Evolutionary conservation across 2,888 invertebrate genomes (phyloP), one percentile per base, ranked within the genome.

Genomic region (Deilephila porcellus): DNA sequence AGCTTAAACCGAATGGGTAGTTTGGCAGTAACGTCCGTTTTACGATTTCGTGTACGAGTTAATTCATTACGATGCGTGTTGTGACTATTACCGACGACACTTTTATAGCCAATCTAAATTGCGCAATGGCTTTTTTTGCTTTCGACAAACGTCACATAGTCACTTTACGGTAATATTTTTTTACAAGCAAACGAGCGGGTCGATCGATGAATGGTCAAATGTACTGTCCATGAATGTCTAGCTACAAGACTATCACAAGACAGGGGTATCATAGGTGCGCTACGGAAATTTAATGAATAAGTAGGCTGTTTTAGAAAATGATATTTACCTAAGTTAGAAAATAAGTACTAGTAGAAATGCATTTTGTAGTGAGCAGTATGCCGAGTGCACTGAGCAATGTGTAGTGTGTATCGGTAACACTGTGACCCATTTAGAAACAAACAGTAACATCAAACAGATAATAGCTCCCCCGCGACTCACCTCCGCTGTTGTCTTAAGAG

Each of bases 1-100:
- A 93, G 93, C 94, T 93, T 92, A 93, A 93, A 93, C 88, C 92
- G 90, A 91, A 93, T 94, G 93, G 93, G 92, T 93, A 93, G 94
- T 93, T 93, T 91, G 89, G 89, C 85, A 86, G 89, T 91, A 91
- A 92, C 90, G 91, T 85, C 83, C 92, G 90, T 90, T 93, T 93
- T 92, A 93, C 91, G 92, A 91, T 88, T 91, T 89, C 89, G 89
- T 89, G 88, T 88, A 86, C 87, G 89, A 89, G 91, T 92, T 91
- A 93, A 93, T 93, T 92, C 91, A 91, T 86, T 82, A 83, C 86
- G 86, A 84, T 87, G 88, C 90, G 87, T 87, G 86, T 81, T 81
- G 83, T 86, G 87, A 87, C 87, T 84, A 87, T 87, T 86, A 83
- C 84, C 53, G 71, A 71, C 76, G 60, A 78, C 74, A 77, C 67